Percentiles rank a stretch among this genome's conserved stretches.
Conservation (phyloP, 2,113 vertebrate species). For the Ciconia boyciana region DNA sequence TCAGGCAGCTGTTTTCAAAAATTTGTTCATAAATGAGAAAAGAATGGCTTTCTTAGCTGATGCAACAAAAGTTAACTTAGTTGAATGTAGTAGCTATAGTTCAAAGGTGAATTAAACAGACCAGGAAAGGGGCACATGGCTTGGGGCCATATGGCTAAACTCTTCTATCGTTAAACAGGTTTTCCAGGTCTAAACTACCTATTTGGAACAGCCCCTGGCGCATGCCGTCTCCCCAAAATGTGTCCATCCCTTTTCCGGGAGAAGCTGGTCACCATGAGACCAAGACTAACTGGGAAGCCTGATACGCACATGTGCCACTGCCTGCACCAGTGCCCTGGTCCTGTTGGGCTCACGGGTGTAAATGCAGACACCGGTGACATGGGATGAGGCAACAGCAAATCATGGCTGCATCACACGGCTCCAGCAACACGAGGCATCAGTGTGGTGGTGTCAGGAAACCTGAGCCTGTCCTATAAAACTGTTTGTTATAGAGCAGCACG, state of each 20-base stretch:
- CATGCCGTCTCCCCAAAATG: neutral
- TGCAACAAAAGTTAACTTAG: neutral
- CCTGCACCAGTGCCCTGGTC: neutral
- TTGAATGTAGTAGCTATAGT: neutral
- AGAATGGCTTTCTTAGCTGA: neutral
- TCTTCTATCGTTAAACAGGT: neutral
- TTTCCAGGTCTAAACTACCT: neutral
- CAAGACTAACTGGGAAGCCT: neutral
- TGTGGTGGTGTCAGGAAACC: neutral
- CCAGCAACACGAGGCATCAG: neutral
- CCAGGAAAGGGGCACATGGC: neutral
- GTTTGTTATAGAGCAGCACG: neutral
- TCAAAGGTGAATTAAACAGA: conserved; percentile 1
- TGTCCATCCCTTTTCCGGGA: neutral
- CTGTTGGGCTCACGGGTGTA: neutral
- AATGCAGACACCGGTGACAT: neutral
- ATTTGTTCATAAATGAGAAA: neutral
- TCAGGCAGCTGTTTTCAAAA: neutral
- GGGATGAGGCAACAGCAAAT: neutral
- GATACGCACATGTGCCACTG: fast-evolving
- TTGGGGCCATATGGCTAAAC: neutral
- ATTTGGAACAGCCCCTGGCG: neutral
- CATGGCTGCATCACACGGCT: neutral
- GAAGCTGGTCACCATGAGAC: neutral
- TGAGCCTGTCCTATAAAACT: neutral